Conservation (phyloP, 2,113 vertebrate species). For the Poeciliopsis occidentalis region DNA sequence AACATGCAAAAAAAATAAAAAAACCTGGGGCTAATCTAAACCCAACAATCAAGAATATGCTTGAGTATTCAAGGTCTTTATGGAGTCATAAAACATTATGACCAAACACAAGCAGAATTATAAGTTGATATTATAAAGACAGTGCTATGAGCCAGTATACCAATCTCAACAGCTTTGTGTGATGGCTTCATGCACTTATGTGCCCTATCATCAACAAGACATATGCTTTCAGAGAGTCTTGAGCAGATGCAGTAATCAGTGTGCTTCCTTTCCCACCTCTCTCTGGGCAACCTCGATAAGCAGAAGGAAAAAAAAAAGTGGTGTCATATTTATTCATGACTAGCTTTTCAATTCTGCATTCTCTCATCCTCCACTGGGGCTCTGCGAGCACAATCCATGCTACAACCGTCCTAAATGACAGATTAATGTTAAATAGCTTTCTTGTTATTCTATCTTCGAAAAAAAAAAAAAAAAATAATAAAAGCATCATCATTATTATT, state of each 20-base stretch:
- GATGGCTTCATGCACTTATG: slow-evolving; percentile 62
- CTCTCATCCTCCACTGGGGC: slow-evolving; percentile 42
- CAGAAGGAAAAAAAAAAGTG: slow-evolving; percentile 58
- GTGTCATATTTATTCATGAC: slow-evolving; percentile 79
- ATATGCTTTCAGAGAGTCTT: slow-evolving; percentile 72
- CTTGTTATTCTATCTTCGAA: slow-evolving; percentile 50
- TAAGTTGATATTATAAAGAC: slow-evolving; percentile 30
- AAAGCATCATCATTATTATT: slow-evolving; percentile 53
- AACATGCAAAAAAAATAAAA: not conserved
- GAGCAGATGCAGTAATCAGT: slow-evolving; percentile 66
- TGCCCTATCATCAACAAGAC: slow-evolving; percentile 73
- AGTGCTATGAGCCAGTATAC: slow-evolving; percentile 17
- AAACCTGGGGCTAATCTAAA: slow-evolving; percentile 6
- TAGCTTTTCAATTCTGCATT: slow-evolving; percentile 63
- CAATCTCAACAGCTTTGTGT: slow-evolving; percentile 54
- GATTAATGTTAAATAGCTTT: slow-evolving; percentile 57
- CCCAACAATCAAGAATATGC: not conserved
- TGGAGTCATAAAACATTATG: slow-evolving; percentile 35
- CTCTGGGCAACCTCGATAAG: slow-evolving; percentile 76
- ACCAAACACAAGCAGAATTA: slow-evolving; percentile 40
- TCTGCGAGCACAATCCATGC: slow-evolving; percentile 44
- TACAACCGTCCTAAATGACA: slow-evolving; percentile 33
- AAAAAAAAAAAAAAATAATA: slow-evolving; percentile 9
- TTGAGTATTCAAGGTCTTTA: slow-evolving; percentile 19
- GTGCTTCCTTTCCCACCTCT: slow-evolving; percentile 66